Conservation (phyloP, 2,888 invertebrate genomes). For the Lumbricus terrestris region DNA sequence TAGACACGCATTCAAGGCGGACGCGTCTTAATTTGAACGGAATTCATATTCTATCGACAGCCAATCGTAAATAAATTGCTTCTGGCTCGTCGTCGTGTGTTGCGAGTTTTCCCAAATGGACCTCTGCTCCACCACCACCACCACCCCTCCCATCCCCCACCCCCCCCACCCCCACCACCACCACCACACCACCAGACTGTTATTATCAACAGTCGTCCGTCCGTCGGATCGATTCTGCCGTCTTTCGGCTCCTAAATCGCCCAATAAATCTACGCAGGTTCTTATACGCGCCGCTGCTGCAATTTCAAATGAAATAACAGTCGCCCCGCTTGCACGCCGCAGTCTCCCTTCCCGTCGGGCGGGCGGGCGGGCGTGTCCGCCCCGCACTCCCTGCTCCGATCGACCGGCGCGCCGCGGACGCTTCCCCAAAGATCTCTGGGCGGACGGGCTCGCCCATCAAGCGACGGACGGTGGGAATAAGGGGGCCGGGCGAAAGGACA, state of each 20-base stretch:
- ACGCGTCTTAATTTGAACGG: constrained; percentile 3
- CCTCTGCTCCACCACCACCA: too few relatives aligned
- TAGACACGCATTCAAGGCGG: neutral
- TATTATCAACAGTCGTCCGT: neutral
- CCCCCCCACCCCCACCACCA: too few relatives aligned
- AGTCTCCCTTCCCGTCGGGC: too few relatives aligned
- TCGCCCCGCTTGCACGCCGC: neutral
- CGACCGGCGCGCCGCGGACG: neutral
- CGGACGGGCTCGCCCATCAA: neutral
- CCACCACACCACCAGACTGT: neutral
- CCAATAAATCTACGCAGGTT: neutral
- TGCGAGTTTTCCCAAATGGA: neutral
- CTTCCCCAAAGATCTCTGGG: neutral
- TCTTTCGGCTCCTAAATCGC: neutral
- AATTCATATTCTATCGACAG: constrained; percentile 3
- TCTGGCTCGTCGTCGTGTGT: neutral
- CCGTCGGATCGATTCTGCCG: neutral
- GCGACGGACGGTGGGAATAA: neutral
- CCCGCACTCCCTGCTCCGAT: neutral
- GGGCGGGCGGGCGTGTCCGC: neutral
- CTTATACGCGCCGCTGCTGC: neutral
- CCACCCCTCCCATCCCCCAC: too few relatives aligned
- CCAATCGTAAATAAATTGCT: neutral
- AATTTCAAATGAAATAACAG: neutral
- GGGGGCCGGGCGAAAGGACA: neutral